Evolutionary conservation across 37 sponge, comb jelly and placozoan species (phyloP).

Genomic region (Tethya wilhelma): DNA sequence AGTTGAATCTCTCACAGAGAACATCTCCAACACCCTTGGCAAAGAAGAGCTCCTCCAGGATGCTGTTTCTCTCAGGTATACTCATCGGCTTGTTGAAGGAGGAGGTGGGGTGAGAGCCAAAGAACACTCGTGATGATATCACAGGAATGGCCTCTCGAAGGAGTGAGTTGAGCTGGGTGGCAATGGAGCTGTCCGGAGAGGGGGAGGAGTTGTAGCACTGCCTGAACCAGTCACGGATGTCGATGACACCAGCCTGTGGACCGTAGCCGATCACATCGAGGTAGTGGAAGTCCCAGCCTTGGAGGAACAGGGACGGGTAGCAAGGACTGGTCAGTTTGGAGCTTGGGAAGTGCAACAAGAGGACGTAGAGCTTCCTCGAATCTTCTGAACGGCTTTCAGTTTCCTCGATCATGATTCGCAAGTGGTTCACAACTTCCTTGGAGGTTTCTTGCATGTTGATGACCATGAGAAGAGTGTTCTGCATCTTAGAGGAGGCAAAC

Average conservation of each 20-base stretch:
- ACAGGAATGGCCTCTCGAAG: conserved; percentile 60
- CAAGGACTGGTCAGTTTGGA: conserved; percentile 54
- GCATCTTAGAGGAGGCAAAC: conserved; percentile 20
- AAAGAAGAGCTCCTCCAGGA: conserved; percentile 41
- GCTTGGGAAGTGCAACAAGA: conserved; percentile 86
- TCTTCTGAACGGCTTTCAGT: conserved; percentile 22
- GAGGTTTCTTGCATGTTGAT: conserved; percentile 83
- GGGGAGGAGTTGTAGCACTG: conserved; percentile 28
- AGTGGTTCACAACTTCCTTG: conserved; percentile 80
- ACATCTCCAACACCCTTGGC: conserved; percentile 63
- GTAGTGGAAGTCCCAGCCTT: conserved; percentile 91
- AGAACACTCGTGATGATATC: conserved; percentile 55
- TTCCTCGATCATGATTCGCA: conserved; percentile 91
- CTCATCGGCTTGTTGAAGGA: conserved; percentile 52
- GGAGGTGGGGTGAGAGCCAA: conserved; percentile 18
- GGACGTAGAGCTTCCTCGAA: conserved; percentile 71
- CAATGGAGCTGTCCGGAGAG: conserved; percentile 7
- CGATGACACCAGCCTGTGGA: conserved; percentile 25
- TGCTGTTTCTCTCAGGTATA: conserved; percentile 13
- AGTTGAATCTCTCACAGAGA: conserved; percentile 63
- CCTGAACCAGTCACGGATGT: conserved; percentile 67
- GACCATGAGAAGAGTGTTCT: conserved; percentile 30
- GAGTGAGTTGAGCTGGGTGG: conserved; percentile 19
- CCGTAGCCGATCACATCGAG: conserved; percentile 73
- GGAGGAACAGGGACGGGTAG: conserved; percentile 85